These are phyloP conservation scores for Aspidapion aeneum DNA, from an alignment of 2,888 invertebrate species.

Conservation along the genomic window DNA sequence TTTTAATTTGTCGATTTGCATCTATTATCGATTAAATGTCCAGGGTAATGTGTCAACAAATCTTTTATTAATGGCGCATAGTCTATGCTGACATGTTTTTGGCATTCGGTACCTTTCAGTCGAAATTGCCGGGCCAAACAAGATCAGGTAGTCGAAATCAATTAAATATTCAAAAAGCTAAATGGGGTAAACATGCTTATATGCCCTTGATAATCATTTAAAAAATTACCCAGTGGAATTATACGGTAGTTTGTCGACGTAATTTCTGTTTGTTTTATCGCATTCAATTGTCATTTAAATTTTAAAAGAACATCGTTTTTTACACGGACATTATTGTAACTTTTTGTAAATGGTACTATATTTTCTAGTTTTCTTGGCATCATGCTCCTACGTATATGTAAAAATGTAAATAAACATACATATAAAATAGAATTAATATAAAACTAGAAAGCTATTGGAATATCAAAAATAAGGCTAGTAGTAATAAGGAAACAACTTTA, in stretches of 20 bases:
- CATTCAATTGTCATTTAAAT: no score
- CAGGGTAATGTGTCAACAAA: constrained; percentile 11
- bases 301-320: no score
- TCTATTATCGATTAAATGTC: constrained; percentile 11
- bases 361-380: no score
- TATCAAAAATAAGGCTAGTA: no score
- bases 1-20: constrained; percentile 11
- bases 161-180: not conserved
- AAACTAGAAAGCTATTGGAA: no score
- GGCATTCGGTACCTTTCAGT: not conserved
- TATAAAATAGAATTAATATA: no score
- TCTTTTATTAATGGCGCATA: constrained; percentile 10
- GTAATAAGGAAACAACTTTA: no score
- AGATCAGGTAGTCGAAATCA: not conserved
- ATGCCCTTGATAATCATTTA: not conserved
- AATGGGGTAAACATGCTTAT: not conserved
- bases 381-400: no score
- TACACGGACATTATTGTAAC: no score
- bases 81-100: constrained; percentile 3
- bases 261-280: no score
- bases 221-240: not conserved
- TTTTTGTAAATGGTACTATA: no score
- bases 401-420: no score
- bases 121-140: not conserved
- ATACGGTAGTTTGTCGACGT: not conserved